Conservation (phyloP, 2,113 vertebrate species). For the Nesoenas mayeri region DNA sequence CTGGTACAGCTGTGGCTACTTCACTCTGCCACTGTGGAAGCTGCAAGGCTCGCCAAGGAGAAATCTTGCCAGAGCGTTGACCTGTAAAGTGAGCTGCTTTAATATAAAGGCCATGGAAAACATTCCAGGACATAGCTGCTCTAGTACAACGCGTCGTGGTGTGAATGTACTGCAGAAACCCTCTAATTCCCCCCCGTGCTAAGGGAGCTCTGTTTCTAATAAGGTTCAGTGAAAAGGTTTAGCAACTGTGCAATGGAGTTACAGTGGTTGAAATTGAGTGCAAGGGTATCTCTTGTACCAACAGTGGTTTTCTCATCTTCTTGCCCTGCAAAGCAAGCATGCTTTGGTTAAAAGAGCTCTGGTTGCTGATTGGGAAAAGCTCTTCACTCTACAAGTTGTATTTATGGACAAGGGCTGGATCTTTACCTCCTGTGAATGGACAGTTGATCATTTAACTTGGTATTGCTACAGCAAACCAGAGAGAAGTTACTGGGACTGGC, state of each 20-base stretch:
- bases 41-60: background rate
- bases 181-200: background rate
- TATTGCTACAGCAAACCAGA: background rate
- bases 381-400: background rate
- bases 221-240: slow-evolving; percentile 1
- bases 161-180: background rate
- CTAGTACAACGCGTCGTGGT: background rate
- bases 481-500: background rate
- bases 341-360: background rate
- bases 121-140: background rate
- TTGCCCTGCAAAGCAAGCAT: background rate
- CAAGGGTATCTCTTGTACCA: background rate
- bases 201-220: background rate
- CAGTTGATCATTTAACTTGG: fast-evolving
- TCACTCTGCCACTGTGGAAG: slow-evolving; percentile 21
- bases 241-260: background rate
- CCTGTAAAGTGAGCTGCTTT: slow-evolving; percentile 17
- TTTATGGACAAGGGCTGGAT: background rate
- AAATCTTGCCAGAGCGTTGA: background rate
- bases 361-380: background rate
- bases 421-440: background rate
- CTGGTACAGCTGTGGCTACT: slow-evolving; percentile 56
- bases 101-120: background rate
- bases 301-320: background rate
- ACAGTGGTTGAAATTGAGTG: background rate